phyloP scores from a whole-genome alignment of 2,113 vertebrate genomes.

The Peromyscus californicus region DNA sequence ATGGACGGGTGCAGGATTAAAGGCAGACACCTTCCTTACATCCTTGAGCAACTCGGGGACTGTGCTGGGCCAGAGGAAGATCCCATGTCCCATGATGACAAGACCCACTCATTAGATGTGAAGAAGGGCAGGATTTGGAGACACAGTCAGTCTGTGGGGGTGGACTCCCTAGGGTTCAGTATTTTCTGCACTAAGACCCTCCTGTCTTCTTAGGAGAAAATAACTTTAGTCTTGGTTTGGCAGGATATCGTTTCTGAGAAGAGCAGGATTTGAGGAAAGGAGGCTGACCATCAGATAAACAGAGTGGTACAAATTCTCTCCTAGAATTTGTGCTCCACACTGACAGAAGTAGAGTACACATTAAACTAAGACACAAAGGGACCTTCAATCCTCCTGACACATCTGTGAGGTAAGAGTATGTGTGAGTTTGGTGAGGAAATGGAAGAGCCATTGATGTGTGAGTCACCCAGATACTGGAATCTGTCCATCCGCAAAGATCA shows the following conservation, averaged over 20 bases:
- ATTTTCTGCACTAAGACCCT: not conserved
- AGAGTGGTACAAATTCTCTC: not conserved
- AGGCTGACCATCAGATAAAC: not conserved
- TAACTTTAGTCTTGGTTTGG: not conserved
- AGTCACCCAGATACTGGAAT: not conserved
- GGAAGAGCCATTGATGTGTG: not conserved
- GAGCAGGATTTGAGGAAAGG: not conserved
- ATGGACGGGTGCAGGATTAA: conserved; percentile 25
- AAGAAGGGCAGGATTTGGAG: not conserved
- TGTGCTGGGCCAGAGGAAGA: not conserved
- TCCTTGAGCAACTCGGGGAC: not conserved
- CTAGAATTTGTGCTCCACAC: not conserved
- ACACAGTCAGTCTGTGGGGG: not conserved
- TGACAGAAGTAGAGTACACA: not conserved
- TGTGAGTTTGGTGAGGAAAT: not conserved
- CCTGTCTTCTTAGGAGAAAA: not conserved
- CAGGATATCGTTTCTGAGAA: not conserved
- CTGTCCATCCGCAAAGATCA: not conserved
- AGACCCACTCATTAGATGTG: not conserved
- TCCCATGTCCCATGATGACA: not conserved
- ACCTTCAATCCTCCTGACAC: not conserved
- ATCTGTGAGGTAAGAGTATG: not conserved
- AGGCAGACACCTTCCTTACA: conserved; percentile 14
- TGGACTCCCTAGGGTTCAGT: not conserved
- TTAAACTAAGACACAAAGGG: not conserved